These are phyloP conservation scores for Cephalopterus ornatus DNA, from an alignment of 2,113 vertebrate genomes.

Conservation along the genomic window DNA sequence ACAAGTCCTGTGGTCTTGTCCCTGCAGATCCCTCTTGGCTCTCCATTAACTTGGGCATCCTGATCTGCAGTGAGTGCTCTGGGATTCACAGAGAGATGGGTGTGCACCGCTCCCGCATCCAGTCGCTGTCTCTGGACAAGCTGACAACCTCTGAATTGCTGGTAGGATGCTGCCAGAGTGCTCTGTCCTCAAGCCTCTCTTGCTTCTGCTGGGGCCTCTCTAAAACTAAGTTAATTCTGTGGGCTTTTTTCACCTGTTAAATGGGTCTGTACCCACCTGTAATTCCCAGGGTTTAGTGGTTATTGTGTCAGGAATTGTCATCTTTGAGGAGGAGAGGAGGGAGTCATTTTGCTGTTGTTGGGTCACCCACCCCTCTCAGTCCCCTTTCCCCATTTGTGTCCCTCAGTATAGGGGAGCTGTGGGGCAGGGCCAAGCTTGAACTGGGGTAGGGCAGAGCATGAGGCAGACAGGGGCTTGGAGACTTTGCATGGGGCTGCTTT, in stretches of 20 bases:
- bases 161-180: constrained; percentile 37
- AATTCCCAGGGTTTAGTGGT: not conserved
- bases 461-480: not conserved
- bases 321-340: not conserved
- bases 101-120: constrained; percentile 70
- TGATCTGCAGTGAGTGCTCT: constrained; percentile 77
- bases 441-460: not conserved
- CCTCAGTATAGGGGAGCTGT: not conserved
- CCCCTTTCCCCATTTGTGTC: not conserved
- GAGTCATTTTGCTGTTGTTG: not conserved
- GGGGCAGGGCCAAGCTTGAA: not conserved
- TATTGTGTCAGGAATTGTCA: not conserved
- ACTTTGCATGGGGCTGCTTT: not conserved
- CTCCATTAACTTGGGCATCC: constrained; percentile 75
- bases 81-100: constrained; percentile 77
- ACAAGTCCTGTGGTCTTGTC: not conserved
- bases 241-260: not conserved
- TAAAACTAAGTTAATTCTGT: not conserved
- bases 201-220: not conserved
- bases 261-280: not conserved
- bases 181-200: not conserved
- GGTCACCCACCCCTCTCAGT: not conserved
- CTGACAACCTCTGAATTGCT: constrained; percentile 73
- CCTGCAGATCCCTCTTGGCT: constrained; percentile 72
- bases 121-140: constrained; percentile 73